These are phyloP conservation scores for Blennius ocellaris DNA, from an alignment of 2,113 vertebrate species.

Conservation along the genomic window DNA sequence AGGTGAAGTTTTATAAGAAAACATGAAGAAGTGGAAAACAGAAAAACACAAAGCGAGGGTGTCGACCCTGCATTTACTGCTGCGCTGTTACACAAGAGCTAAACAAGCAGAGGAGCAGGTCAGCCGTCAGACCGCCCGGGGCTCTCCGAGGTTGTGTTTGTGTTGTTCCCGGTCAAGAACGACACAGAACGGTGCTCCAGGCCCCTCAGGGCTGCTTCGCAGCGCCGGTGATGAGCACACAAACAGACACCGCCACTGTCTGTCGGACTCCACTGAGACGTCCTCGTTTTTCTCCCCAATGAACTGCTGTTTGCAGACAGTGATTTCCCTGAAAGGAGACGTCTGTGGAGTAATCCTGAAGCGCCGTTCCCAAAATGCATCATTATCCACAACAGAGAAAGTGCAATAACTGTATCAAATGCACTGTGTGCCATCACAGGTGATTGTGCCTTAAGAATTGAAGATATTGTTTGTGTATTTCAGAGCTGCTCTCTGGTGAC, in stretches of 20 bases:
- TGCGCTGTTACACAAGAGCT: slow-evolving; percentile 51
- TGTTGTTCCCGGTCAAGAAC: slow-evolving; percentile 34
- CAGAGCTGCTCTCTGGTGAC: too few species aligned
- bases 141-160: slow-evolving; percentile 19
- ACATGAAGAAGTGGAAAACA: neutral
- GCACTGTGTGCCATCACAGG: neutral
- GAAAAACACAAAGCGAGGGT: slow-evolving; percentile 15
- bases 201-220: slow-evolving; percentile 40
- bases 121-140: slow-evolving; percentile 40
- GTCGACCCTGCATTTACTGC: slow-evolving; percentile 8
- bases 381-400: neutral
- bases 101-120: slow-evolving; percentile 26
- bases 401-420: neutral
- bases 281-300: slow-evolving; percentile 14
- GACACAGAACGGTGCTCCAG: slow-evolving; percentile 34
- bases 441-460: too few species aligned
- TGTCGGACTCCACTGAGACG: slow-evolving; percentile 9
- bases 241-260: slow-evolving; percentile 20
- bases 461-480: too few species aligned
- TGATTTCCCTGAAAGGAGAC: slow-evolving; percentile 26
- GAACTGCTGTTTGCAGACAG: slow-evolving; percentile 5
- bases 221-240: slow-evolving; percentile 22
- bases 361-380: neutral
- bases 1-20: slow-evolving; percentile 12
- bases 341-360: slow-evolving; percentile 5